Evolutionary conservation across 2,888 invertebrate species (phyloP), one percentile per base, ranked within the genome.

Genomic region (Xestia ashworthii): DNA sequence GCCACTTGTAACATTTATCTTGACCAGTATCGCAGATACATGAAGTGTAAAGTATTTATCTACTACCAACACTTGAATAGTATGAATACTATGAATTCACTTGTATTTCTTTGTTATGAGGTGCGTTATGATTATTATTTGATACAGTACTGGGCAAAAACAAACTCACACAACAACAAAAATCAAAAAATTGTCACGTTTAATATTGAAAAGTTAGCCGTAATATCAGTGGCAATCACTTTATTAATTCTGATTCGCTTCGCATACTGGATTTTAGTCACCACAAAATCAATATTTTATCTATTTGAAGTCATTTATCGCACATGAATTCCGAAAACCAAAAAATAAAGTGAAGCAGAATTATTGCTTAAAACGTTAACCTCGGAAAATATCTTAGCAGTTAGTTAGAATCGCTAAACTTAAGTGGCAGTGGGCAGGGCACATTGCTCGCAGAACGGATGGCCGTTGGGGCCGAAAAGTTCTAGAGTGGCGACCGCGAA

Each of bases 1-100:
- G 25, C 16, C 46, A 81, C 81, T 81, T 60, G 46, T 25, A n/a
- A 0, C 6, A 14, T 50, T 81, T 72, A 81, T 81, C 81, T 76
- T n/a, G 64, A 46, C 5, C 53, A 62, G 16, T 58, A 62, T 62
- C 3, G 41, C 44, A 58, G 71, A 81, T 81, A 81, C 19, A 60
- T 74, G 19, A n/a, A 72, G 53, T 62, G 75, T 1, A 9, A 62
- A 80, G 60, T 74, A 80, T 80, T 74, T 60, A 22, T 16, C 44
- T 44, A 64, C 32, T 72, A 50, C n/a, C 1, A 58, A 44, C 14
- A 71, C 32, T 44, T 53, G 38, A 22, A 60, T 14, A 72, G 44
- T 16, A n/a, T n/a, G 65, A 65, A 65, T 44, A 46, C 67, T 60
- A 62, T 48, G 25, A 79, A 73, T 73, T 55, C n/a, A 80, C 55